These are phyloP conservation scores for Sebastolobus alascanus DNA, from an alignment of 2,797 vertebrate species.

Conservation along the genomic window DNA sequence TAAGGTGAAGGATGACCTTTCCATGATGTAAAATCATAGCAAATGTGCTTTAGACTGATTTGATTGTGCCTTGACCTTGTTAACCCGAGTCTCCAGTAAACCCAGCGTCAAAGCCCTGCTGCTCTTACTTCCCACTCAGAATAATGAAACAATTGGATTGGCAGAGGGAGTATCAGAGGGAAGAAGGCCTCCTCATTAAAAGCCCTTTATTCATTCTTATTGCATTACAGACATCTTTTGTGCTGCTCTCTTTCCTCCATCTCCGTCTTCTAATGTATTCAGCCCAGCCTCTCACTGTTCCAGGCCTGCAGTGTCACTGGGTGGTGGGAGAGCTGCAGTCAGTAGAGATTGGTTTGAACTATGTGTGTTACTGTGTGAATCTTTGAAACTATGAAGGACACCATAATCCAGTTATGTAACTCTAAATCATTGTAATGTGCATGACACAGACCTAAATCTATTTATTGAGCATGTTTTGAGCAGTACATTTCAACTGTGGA, in stretches of 20 bases:
- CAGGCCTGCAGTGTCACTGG: conserved; percentile 28
- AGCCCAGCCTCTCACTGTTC: conserved; percentile 21
- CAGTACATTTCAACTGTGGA: neutral
- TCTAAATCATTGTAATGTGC: neutral
- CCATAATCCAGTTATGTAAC: neutral
- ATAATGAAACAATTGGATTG: conserved; percentile 78
- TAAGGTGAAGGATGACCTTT: conserved; percentile 26
- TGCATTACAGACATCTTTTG: conserved; percentile 82
- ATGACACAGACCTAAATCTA: neutral
- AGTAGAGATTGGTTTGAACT: neutral
- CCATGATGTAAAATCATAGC: conserved; percentile 20
- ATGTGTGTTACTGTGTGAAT: neutral
- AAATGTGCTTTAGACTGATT: conserved; percentile 53
- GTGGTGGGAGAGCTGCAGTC: conserved; percentile 14
- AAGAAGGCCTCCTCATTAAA: conserved; percentile 69
- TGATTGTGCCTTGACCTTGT: conserved; percentile 62
- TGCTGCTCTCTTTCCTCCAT: conserved; percentile 58
- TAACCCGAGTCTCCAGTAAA: conserved; percentile 57
- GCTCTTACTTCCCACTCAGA: conserved; percentile 65
- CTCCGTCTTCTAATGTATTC: conserved; percentile 56
- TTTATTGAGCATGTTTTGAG: neutral
- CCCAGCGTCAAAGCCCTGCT: conserved; percentile 44
- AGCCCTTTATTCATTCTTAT: conserved; percentile 79
- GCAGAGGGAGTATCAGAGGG: conserved; percentile 45
- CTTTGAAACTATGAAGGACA: conserved; percentile 5